Base-by-base conservation (phyloP, 2,113 vertebrate species). In the Rhynchopsitta pachyrhyncha region DNA sequence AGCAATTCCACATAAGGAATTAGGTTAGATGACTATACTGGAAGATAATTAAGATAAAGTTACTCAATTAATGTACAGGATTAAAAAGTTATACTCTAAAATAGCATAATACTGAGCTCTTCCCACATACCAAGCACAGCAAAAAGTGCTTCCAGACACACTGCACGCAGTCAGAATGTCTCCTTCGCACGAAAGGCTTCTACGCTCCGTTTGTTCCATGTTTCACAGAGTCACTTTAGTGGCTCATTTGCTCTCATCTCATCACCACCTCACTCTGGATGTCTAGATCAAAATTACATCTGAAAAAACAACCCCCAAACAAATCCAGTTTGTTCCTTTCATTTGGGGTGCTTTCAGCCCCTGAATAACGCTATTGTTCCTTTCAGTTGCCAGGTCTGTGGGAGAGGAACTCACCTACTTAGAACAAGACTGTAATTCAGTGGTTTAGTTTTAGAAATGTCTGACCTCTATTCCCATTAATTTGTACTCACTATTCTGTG, bases 201-300 rank as follows among this genome's bases (percentile, higher is more conserved):
- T 1, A 9, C 50, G 6, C 44, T 18, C 17, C 17, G 7, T 12
- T 31, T 47, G 6, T 7, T 59, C 27, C 27, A 0, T 5, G 10
- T 29, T 55, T 23, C 62, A 47, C 52, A 79, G 52, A 82, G 62
- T 22, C 66, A 62, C 80, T 79, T 5, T 47, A 42, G 81, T 1
- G 60, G 37, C 49, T 89, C 57, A 6, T 27, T 9, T 13, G 7
- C 80, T 83, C 41, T 46, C 22, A 14, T 39, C 52, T 78, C 35
- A 57, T 8, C 64, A 53, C 3, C 29, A 55, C 69, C 35, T 84
- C 52, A 31, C 55, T 28, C 53, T 39, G 27, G 2, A 52, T 67
- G n/a, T 5, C 53, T 2, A 8, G 5, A 88, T 13, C 35, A 57
- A 63, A 94, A 88, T 4, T 10, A 6, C 11, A 35, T 14, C 46